Evolutionary conservation across 2,888 invertebrate genomes (phyloP), one percentile per base, ranked within the genome.

Genomic region (Hesperia comma): DNA sequence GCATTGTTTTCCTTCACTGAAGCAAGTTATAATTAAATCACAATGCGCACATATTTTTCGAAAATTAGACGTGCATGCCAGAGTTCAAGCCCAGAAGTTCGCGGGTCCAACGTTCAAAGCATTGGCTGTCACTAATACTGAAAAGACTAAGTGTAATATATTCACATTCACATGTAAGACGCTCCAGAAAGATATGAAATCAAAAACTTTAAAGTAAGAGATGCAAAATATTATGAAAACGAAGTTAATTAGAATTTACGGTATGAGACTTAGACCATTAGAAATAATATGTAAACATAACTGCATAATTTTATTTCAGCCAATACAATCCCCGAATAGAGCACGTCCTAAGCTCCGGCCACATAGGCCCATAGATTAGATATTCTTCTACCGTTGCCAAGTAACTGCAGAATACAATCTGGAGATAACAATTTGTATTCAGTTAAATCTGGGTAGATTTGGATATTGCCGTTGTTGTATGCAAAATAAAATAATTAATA

Each of bases 401-500:
- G 43, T 46, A 46, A 46, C 43, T 49, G 49, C 19, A 49, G n/a
- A 49, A 12, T 12, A 49, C 49, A 17, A 19, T 17, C 49, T 15
- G 6, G 19, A 41, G 54, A 54, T 37, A 55, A 62, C 37, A 62
- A 54, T 55, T 55, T 62, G 32, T 40, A 62, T 63, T 8, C 55
- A 55, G 55, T 46, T 21, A 41, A 51, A 58, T 10, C 49, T 17
- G 26, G 21, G 51, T 19, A 6, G 32, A 63, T 63, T 21, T 33
- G n/a, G 14, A 57, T 63, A 33, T 33, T 12, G 37, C 10, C 41
- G 40, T 40, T 57, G 6, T 12, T 49, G 56, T 26, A 17, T 60
- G 32, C 41, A 66, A 64, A 66, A 33, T 33, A 46, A 54, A 66
- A 55, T 46, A 60, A 66, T 66, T 64, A 61, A 66, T 66, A 60